Conservation (phyloP, 2,888 invertebrate species). For the Chrysomela aeneicollis region DNA sequence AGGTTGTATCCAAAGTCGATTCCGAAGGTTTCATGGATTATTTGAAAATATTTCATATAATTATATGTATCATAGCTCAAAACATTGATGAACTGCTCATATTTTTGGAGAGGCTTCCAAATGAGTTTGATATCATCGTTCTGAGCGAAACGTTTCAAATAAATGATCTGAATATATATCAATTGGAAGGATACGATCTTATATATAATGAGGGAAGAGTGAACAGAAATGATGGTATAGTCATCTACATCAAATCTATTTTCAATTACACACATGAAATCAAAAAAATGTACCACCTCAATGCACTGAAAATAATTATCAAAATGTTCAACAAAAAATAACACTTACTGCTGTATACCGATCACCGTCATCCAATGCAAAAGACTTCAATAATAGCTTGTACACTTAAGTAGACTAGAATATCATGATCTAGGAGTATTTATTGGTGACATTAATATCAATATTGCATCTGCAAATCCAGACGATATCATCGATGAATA, state of each 20-base stretch:
- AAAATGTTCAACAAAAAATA: no score
- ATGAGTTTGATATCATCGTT: constrained; percentile 7
- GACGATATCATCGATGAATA: constrained; percentile 14
- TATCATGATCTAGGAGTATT: constrained; percentile 8
- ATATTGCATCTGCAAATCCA: constrained; percentile 8
- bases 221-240: constrained; percentile 8
- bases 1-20: constrained; percentile 9
- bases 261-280: no score
- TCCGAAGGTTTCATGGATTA: background rate
- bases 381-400: constrained; percentile 8
- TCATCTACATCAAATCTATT: background rate
- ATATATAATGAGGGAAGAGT: no score
- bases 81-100: constrained; percentile 9
- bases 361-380: constrained; percentile 6
- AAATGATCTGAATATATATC: no score
- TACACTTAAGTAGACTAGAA: constrained; percentile 8
- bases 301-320: no score
- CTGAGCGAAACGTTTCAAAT: no score
- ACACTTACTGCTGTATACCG: background rate
- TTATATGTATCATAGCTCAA: constrained; percentile 10
- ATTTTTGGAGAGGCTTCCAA: constrained; percentile 3
- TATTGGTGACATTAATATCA: constrained; percentile 11
- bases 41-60: constrained; percentile 1
- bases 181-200: no score
- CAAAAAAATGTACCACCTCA: no score